These are phyloP conservation scores for Oreochromis tanganicae DNA, from an alignment of 2,113 vertebrate genomes.

Conservation along the genomic window DNA sequence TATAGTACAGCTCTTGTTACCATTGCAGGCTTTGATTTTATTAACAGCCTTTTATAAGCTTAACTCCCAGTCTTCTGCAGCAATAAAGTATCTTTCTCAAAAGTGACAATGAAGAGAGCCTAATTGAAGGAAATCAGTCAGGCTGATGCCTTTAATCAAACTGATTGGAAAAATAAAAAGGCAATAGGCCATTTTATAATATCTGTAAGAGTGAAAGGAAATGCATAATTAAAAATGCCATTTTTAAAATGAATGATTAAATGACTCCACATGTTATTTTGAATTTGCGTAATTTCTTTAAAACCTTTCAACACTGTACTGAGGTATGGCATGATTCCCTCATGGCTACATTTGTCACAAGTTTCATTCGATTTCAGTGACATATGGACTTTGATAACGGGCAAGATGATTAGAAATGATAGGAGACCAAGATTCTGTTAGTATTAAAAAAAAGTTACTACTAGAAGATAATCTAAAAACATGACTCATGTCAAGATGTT, in stretches of 20 bases:
- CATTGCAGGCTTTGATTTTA: not conserved
- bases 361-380: not conserved
- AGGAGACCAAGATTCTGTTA: not conserved
- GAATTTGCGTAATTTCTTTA: not conserved
- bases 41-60: not conserved
- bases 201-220: not conserved
- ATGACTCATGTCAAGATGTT: not conserved
- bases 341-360: not conserved
- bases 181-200: not conserved
- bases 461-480: not conserved
- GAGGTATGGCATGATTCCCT: too few species aligned
- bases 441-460: not conserved
- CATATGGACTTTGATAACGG: rapidly evolving
- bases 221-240: not conserved
- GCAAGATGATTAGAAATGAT: not conserved
- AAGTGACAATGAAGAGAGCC: not conserved
- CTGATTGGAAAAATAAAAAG: not conserved
- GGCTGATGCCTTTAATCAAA: not conserved
- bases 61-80: not conserved
- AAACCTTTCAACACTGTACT: not conserved
- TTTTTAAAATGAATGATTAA: not conserved
- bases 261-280: not conserved
- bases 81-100: not conserved
- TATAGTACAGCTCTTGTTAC: not conserved
- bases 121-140: not conserved